Evolutionary conservation across 1,140 invertebrate genomes (phyloP).

Genomic region (Dreissena polymorpha): DNA sequence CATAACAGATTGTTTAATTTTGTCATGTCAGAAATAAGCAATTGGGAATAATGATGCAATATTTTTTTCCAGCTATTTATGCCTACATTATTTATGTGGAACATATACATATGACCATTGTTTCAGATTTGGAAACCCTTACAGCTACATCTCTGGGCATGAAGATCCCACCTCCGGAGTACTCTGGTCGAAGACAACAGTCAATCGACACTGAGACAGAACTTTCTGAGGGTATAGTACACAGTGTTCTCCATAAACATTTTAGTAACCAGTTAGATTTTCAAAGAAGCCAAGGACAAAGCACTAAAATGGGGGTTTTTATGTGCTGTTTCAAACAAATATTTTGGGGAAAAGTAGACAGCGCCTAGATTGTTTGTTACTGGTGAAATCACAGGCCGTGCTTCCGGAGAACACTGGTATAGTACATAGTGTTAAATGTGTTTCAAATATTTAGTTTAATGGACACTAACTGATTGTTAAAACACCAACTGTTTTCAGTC

Average conservation of each 20-base stretch:
- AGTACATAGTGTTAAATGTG: too few relatives aligned
- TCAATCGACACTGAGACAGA: not conserved
- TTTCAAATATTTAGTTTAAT: not conserved
- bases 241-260: too few relatives aligned
- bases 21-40: too few relatives aligned
- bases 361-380: not conserved
- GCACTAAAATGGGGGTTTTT: too few relatives aligned
- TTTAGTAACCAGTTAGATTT: too few relatives aligned
- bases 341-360: not conserved
- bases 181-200: conserved; percentile 30
- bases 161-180: conserved; percentile 49
- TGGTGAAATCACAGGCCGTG: not conserved
- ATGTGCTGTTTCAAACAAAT: not conserved
- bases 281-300: too few relatives aligned
- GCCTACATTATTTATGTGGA: too few relatives aligned
- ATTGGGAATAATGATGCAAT: too few relatives aligned
- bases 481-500: not conserved
- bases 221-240: conserved; percentile 9
- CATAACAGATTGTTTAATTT: too few relatives aligned
- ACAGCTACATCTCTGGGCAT: conserved; percentile 8
- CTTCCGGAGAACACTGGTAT: not conserved
- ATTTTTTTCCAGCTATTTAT: too few relatives aligned
- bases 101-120: too few relatives aligned
- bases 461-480: not conserved
- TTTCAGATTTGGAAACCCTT: too few relatives aligned